Base-by-base conservation (phyloP, 2,797 vertebrate species). In the Todus mexicanus region DNA sequence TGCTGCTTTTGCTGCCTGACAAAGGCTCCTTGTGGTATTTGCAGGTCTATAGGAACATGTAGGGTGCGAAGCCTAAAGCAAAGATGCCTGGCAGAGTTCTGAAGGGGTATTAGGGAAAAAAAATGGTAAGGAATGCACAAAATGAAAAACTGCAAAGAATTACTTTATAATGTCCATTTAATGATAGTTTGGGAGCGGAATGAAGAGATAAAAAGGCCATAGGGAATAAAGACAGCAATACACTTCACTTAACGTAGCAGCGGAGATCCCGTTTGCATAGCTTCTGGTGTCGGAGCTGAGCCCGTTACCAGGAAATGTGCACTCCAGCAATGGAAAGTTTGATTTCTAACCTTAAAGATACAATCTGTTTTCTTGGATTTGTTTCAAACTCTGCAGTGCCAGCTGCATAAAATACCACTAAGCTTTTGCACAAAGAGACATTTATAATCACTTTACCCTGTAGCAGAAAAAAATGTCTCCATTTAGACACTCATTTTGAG, bases 281-380 rank as follows among this genome's bases (percentile, higher is more conserved):
- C 89, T 95, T 45, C 57, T 75, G 71, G 84, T 87, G 79, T 87
- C 35, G 23, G 57, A 68, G 85, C 95, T 82, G 76, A 51, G 25
- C 74, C 45, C 2, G 15, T 63, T 87, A 40, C 78, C 74, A 33
- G 70, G 86, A 96, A 93, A 83, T 45, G 81, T 92, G 77, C 59
- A 20, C 81, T 92, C 77, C 59, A 75, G 93, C 87, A 88, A 75
- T 66, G 82, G 35, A 37, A 68, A 86, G 94, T 96, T 84, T 87
- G 87, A 92, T 96, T 94, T 91, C 82, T 82, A 95, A 83, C 91
- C 96, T 96, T 89, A 91, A 63, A 92, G 96, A 96, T 87, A 77
- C 96, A 89, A 94, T 95, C 95, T 94, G 90, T 95, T 93, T 95
- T 84, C 95, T 96, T 93, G 91, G 96, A 92, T 94, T 91, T 87